phyloP scores from a whole-genome alignment of 1,140 invertebrate genomes.

The Neodiprion virginianus region DNA sequence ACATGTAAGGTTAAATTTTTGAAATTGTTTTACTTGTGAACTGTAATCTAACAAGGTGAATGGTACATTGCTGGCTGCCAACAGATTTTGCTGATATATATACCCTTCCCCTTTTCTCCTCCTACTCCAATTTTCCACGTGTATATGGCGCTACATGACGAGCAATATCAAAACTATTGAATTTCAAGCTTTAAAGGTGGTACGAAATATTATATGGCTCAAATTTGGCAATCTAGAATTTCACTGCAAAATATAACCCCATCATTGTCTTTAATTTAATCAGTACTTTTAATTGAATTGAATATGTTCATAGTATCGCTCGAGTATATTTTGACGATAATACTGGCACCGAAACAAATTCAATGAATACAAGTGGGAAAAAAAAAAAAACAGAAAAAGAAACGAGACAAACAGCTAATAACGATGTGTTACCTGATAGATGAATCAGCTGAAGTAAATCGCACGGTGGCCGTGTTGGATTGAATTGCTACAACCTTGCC shows the following conservation, averaged over 20 bases:
- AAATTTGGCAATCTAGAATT: neutral
- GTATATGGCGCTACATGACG: too few species aligned
- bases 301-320: too few species aligned
- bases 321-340: too few species aligned
- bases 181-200: neutral
- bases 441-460: constrained; percentile 74
- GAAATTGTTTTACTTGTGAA: neutral
- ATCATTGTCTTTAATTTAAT: too few species aligned
- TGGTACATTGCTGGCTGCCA: constrained; percentile 41
- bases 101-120: neutral
- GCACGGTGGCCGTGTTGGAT: constrained; percentile 70
- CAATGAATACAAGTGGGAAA: too few species aligned
- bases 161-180: neutral
- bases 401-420: too few species aligned
- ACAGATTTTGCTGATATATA: constrained; percentile 44
- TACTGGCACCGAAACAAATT: too few species aligned
- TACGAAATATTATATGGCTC: neutral
- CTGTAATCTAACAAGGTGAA: constrained; percentile 10
- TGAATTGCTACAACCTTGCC: constrained; percentile 75
- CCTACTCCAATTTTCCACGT: neutral
- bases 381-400: too few species aligned
- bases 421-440: constrained; percentile 71
- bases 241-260: constrained; percentile 6
- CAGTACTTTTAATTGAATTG: too few species aligned
- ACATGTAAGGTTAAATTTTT: neutral